Percentiles rank a stretch among this genome's conserved stretches.
phyloP scores from a whole-genome alignment of 2,888 invertebrate species.

The Thereva nobilitata region DNA sequence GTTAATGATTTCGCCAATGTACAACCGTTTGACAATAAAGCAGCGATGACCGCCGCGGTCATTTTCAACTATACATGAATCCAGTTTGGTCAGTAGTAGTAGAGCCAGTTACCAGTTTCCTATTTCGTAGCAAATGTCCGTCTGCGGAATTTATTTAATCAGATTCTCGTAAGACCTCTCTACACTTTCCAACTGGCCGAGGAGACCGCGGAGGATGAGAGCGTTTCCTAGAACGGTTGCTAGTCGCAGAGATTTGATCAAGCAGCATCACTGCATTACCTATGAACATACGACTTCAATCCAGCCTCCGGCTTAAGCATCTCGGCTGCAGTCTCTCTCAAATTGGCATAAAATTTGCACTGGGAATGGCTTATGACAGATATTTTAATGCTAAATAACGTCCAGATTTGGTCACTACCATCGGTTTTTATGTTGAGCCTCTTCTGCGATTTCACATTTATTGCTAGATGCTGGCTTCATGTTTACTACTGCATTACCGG shows the following conservation, averaged over 20 bases:
- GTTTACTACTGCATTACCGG: no score
- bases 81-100: background rate
- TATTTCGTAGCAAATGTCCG: slow-evolving; percentile 28
- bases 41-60: slow-evolving; percentile 7
- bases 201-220: background rate
- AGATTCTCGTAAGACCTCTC: slow-evolving; percentile 13
- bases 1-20: slow-evolving; percentile 11
- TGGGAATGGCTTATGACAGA: no score
- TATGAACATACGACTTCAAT: no score
- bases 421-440: no score
- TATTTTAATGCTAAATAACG: no score
- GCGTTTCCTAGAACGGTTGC: background rate
- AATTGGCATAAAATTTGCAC: no score
- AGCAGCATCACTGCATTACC: no score
- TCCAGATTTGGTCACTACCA: no score
- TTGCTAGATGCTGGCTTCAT: no score
- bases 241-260: background rate
- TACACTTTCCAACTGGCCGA: slow-evolving; percentile 5
- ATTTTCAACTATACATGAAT: slow-evolving; percentile 31
- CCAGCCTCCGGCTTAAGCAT: no score
- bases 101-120: slow-evolving; percentile 28
- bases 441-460: no score
- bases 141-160: slow-evolving; percentile 31
- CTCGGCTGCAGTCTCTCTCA: no score
- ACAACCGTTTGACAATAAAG: slow-evolving; percentile 4